phyloP scores from a whole-genome alignment of 23 tunicate species.

The Botrylloides violaceus region DNA sequence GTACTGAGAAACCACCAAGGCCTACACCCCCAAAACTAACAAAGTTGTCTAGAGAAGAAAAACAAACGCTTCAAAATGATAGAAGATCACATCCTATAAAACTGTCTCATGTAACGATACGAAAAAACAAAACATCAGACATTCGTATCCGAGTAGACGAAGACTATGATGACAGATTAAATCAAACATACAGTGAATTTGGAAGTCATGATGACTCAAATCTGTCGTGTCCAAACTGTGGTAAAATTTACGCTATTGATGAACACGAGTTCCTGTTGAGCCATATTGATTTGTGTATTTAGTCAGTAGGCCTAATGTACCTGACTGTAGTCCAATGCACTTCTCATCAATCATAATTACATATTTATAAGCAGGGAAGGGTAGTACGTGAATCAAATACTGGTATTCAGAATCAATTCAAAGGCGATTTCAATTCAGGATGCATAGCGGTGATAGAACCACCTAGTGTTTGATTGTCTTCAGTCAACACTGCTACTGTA shows the following conservation, averaged over 20 bases:
- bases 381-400: too few relatives aligned
- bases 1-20: too few relatives aligned
- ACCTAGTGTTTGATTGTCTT: too few relatives aligned
- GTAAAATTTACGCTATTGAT: constrained; percentile 28
- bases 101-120: neutral
- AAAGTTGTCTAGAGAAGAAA: neutral
- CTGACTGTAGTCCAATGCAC: too few relatives aligned
- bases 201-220: neutral
- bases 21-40: neutral
- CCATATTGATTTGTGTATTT: constrained; percentile 55
- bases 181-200: constrained; percentile 16
- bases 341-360: too few relatives aligned
- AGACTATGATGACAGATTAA: constrained; percentile 1
- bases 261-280: constrained; percentile 42
- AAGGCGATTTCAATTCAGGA: too few relatives aligned
- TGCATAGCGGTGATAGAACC: too few relatives aligned
- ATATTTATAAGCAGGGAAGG: too few relatives aligned
- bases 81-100: constrained; percentile 7
- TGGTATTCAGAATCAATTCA: too few relatives aligned
- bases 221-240: constrained; percentile 45
- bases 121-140: neutral
- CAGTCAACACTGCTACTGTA: too few relatives aligned
- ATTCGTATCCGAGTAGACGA: neutral
- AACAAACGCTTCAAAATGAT: neutral
- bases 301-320: too few relatives aligned